Base-by-base conservation (phyloP, 2,888 invertebrate genomes). In the Dynastes maya region DNA sequence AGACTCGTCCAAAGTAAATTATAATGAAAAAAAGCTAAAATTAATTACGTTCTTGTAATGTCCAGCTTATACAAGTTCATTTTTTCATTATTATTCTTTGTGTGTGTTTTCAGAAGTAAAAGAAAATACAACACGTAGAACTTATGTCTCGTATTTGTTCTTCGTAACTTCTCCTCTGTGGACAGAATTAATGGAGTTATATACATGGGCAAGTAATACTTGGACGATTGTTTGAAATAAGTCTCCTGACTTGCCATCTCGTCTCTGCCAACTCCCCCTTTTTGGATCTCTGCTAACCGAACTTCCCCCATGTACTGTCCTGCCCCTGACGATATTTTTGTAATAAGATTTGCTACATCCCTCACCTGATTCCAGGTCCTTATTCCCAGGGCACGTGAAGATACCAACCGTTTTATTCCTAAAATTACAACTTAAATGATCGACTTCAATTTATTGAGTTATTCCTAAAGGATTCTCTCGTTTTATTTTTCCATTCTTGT, bases 271-370 rank as follows among this genome's bases (percentile, higher is more conserved):
- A 45, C 45, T 45, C 8, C 45, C 45, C 45, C 8, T 8, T 45
- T 45, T 45, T 45, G 45, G 45, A 45, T 45, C 11, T 8, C 45
- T 45, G 40, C 45, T 55, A 16, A 40, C n/a, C 68, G 68, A 75
- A 64, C 45, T 58, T 65, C 64, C 8, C 74, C 74, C 55, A 55
- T 32, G 11, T 9, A 37, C 64, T 8, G 22, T 55, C 16, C 55
- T 32, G 37, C 58, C 45, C 16, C 75, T 49, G 58, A 76, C 76
- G 79, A 71, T 79, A 65, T 82, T 82, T 81, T 80, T 80, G 83
- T 85, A 85, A 85, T 85, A 84, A 84, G 85, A 84, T 84, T 85
- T 84, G 83, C 81, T 80, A 80, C 81, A 81, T 82, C 83, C 85
- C 83, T 85, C 84, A 85, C 85, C 85, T 85, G 85, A 81, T 83